Conservation (phyloP, 2,113 vertebrate genomes). For the Smithornis capensis region DNA sequence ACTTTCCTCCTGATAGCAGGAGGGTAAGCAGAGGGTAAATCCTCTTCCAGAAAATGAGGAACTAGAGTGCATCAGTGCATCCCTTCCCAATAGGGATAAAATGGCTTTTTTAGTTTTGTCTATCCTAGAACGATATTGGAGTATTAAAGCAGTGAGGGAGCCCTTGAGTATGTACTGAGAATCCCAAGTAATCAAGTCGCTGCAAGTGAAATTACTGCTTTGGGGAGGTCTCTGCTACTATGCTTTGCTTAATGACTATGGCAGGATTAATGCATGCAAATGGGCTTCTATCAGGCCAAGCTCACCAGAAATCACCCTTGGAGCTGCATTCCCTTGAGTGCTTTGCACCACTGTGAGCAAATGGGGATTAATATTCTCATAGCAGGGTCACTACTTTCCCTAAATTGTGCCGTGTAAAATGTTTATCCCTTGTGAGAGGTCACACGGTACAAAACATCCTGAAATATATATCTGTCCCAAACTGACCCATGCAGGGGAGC, state of each 20-base stretch:
- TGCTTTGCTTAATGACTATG: neutral
- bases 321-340: neutral
- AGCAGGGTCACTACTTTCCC: neutral
- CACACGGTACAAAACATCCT: neutral
- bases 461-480: neutral
- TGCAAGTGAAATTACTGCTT: neutral
- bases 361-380: accelerated
- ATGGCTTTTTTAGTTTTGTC: neutral
- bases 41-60: neutral
- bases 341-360: neutral
- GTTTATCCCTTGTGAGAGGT: neutral
- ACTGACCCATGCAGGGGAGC: neutral
- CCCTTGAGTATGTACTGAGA: neutral
- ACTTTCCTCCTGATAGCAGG: neutral
- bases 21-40: neutral
- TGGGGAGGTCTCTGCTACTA: neutral
- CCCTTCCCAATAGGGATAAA: neutral
- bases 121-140: neutral
- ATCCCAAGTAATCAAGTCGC: neutral
- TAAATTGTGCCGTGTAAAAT: neutral
- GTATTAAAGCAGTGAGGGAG: neutral
- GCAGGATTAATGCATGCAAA: neutral
- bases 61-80: neutral
- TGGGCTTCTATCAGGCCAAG: neutral
- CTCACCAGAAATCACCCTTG: neutral